A percentile compares a stretch with the other conserved stretches of the same genome.
phyloP scores from a whole-genome alignment of 1,140 invertebrate genomes.

The Hycleus cichorii region DNA sequence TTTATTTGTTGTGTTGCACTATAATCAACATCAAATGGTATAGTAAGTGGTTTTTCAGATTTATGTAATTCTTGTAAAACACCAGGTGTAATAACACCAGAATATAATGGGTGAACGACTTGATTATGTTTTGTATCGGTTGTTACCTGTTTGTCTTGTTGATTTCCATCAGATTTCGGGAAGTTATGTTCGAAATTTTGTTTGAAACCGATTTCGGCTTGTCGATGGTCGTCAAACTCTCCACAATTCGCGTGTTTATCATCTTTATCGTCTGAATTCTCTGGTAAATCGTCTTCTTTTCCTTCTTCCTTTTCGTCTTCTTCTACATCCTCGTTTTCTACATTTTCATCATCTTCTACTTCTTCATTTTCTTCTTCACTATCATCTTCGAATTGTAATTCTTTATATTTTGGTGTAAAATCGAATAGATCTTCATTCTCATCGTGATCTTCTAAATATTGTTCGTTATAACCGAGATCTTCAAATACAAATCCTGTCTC shows the following conservation, averaged over 20 bases:
- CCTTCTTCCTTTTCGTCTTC: background rate
- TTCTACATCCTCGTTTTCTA: slow-evolving; percentile 10
- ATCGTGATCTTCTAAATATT: too few species aligned
- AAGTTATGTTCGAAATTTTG: slow-evolving; percentile 6
- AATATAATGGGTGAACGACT: slow-evolving; percentile 19
- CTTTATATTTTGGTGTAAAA: background rate
- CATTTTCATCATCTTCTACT: slow-evolving; percentile 1
- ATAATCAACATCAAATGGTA: slow-evolving; percentile 25
- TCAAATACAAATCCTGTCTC: background rate
- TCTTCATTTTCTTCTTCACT: slow-evolving; percentile 9
- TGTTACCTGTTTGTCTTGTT: too few species aligned
- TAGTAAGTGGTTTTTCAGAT: slow-evolving; percentile 12
- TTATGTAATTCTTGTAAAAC: slow-evolving; percentile 15
- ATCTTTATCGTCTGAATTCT: too few species aligned
- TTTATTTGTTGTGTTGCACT: slow-evolving; percentile 15
- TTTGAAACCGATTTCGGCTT: background rate
- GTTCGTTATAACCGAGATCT: too few species aligned
- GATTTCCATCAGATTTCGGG: background rate
- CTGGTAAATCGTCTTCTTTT: too few species aligned
- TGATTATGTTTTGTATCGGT: slow-evolving; percentile 6
- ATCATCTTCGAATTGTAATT: background rate
- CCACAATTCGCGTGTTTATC: too few species aligned
- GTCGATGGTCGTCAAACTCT: slow-evolving; percentile 1
- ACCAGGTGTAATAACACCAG: slow-evolving; percentile 14
- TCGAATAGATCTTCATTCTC: too few species aligned